Percentiles rank a stretch among this genome's conserved stretches.
phyloP scores from a whole-genome alignment of 2,113 vertebrate genomes.

The Drymodes brunneopygia region DNA sequence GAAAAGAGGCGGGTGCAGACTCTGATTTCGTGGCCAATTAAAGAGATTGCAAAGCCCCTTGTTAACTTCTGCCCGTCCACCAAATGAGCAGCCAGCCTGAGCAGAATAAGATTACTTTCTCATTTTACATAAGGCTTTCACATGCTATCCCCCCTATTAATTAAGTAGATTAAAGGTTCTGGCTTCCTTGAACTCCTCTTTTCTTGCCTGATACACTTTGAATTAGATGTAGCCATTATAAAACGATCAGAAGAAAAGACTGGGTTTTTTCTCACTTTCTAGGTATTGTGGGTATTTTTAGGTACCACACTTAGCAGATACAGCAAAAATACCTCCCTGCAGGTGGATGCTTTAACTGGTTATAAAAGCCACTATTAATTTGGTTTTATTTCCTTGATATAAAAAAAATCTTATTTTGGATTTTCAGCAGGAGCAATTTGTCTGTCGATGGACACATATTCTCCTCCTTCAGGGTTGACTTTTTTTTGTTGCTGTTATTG shows the following conservation, averaged over 20 bases:
- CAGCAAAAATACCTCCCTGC: not conserved
- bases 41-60: not conserved
- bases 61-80: not conserved
- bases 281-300: conserved; percentile 21
- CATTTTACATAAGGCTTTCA: not conserved
- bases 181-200: not conserved
- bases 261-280: not conserved
- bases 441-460: not conserved
- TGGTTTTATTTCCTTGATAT: not conserved
- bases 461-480: not conserved
- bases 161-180: conserved; percentile 30
- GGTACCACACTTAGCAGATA: not conserved
- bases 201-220: conserved; percentile 10
- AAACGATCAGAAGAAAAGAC: not conserved
- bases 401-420: not conserved
- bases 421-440: not conserved
- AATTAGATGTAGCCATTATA: conserved; percentile 12
- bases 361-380: not conserved
- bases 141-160: not conserved
- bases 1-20: not conserved
- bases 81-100: not conserved
- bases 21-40: not conserved
- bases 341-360: not conserved
- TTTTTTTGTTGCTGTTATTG: not conserved
- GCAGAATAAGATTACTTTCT: not conserved